Base-by-base conservation (phyloP, 2,113 vertebrate species). In the Gambusia holbrooki region DNA sequence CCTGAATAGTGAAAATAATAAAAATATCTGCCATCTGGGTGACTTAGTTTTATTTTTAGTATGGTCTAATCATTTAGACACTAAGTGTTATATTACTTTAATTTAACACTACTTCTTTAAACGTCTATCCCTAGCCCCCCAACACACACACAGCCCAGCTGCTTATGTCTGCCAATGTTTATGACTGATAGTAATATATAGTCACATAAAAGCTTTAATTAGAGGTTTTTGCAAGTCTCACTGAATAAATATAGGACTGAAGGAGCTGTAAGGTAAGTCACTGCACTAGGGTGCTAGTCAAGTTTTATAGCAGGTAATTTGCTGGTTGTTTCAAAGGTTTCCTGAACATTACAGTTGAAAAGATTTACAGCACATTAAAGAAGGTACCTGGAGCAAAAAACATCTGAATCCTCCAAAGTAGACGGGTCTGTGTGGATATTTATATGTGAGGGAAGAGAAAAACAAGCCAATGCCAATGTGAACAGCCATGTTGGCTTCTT, bases 261-360 rank as follows among this genome's bases (percentile, higher is more conserved):
- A 63, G 74, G 80, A 77, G 77, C 74, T 78, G 72, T 73, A 76
- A 69, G 78, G 71, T 86, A 74, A 60, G 67, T 42, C 40, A 12
- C 73, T 60, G 76, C 25, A 74, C 86, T 76, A 87, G 83, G 89
- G 81, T 83, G 83, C 89, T 77, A 82, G 81, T 89, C 84, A 58
- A 69, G 19, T 93, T 81, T 94, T 93, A 94, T 83, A 91, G 88
- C 90, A 87, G 90, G 88, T 92, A 85, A 92, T 93, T 95, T 92
- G 86, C 92, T 91, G 86, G 83, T 89, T 93, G 90, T 94, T 93
- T 94, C 90, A 92, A 93, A 94, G 90, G 86, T 90, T 91, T 92
- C 87, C 85, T 89, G 88, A 85, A 87, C 80, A 73, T 92, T 90
- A 90, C 75, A 83, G 88, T 83, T 40, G 25, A 25, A 27, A 79